Conservation (phyloP, 2,113 vertebrate genomes). For the Xiphophorus hellerii region DNA sequence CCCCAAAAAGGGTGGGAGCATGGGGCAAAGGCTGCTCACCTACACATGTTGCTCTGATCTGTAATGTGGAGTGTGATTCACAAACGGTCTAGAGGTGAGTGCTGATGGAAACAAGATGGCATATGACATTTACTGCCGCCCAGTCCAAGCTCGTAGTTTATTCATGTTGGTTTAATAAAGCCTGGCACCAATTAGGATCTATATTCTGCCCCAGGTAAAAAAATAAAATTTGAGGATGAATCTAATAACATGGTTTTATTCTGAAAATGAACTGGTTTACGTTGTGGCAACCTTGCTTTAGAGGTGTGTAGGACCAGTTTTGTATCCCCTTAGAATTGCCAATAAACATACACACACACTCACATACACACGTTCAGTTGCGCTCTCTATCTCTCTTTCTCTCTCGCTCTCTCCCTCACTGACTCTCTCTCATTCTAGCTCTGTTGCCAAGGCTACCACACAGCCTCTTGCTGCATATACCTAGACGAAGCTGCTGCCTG, state of each 20-base stretch:
- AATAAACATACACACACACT: constrained; percentile 29
- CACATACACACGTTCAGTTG: no score
- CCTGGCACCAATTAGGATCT: background rate
- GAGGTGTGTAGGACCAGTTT: constrained; percentile 26
- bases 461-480: constrained; percentile 81
- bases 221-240: background rate
- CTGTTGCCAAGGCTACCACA: constrained; percentile 80
- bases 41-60: background rate
- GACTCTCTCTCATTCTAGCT: constrained; percentile 63
- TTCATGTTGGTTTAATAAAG: background rate
- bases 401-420: constrained; percentile 23
- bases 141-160: background rate
- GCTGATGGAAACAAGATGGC: background rate
- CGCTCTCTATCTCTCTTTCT: background rate
- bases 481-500: constrained; percentile 75
- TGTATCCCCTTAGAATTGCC: constrained; percentile 44
- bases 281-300: background rate
- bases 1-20: no score
- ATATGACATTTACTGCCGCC: background rate
- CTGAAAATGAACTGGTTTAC: constrained; percentile 15
- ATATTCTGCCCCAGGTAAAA: background rate
- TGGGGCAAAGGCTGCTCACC: background rate
- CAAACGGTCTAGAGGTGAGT: background rate
- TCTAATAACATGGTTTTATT: background rate
- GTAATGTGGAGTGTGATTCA: constrained; percentile 2